phyloP scores from a whole-genome alignment of 2,113 vertebrate genomes.

The Chloropsis cyanopogon region DNA sequence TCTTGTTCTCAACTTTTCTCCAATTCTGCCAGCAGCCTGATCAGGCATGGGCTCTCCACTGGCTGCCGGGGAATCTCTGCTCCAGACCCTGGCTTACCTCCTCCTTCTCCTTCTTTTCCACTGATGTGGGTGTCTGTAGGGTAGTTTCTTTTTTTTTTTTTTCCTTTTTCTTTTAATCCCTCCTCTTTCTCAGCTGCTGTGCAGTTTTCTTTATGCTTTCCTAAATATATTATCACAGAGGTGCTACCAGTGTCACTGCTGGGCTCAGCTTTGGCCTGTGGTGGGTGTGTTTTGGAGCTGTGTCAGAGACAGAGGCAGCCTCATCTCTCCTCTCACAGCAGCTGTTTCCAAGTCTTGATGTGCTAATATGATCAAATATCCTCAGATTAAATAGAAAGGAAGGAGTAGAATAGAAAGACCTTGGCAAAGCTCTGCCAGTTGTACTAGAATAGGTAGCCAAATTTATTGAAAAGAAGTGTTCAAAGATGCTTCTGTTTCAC shows the following conservation, averaged over 20 bases:
- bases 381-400: not conserved
- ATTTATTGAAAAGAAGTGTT: not conserved
- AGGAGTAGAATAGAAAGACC: not conserved
- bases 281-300: not conserved
- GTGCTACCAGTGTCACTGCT: not conserved
- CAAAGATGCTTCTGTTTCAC: not conserved
- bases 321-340: not conserved
- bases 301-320: not conserved
- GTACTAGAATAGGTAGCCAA: not conserved
- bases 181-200: not conserved
- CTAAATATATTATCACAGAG: too few relatives aligned
- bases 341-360: not conserved
- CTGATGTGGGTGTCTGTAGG: not conserved
- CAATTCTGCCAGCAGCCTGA: not conserved
- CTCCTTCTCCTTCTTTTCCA: not conserved
- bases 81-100: not conserved
- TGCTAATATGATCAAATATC: not conserved
- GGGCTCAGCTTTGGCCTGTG: not conserved
- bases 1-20: not conserved
- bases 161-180: not conserved
- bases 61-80: not conserved
- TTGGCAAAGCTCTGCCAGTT: not conserved
- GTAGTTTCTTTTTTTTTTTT: not conserved
- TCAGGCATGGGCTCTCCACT: not conserved
- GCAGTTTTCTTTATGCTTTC: not conserved